Conservation (phyloP, 1,140 invertebrate genomes). For the Drosophila santomea region DNA sequence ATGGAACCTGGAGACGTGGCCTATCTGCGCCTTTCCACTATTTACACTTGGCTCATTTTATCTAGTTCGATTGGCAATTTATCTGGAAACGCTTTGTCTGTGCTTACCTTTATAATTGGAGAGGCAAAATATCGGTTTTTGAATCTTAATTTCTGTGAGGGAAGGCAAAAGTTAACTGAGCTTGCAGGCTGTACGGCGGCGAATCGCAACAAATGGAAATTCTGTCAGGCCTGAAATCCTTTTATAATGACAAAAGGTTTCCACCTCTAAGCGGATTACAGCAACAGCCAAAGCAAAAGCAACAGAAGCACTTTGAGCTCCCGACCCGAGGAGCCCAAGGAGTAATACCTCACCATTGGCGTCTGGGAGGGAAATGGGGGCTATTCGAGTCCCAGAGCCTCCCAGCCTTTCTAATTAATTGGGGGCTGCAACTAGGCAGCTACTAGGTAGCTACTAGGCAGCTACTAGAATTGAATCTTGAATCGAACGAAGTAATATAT, state of each 20-base stretch:
- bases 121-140: conserved; percentile 71
- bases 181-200: conserved; percentile 9
- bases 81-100: conserved; percentile 67
- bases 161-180: conserved; percentile 72
- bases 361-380: background rate
- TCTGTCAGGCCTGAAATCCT: conserved; percentile 81
- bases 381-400: no score
- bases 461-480: background rate
- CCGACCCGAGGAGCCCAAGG: background rate
- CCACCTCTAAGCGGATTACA: conserved; percentile 82
- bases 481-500: background rate
- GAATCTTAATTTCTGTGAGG: conserved; percentile 77
- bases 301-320: conserved; percentile 20
- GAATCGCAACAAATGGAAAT: conserved; percentile 80
- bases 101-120: conserved; percentile 58
- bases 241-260: conserved; percentile 83
- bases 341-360: conserved; percentile 23
- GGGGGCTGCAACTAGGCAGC: background rate
- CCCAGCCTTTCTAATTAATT: conserved; percentile 28
- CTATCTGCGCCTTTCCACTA: conserved; percentile 76
- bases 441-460: background rate
- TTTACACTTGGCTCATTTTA: conserved; percentile 78
- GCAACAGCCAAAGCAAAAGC: conserved; percentile 24
- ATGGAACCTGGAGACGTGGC: conserved; percentile 19
- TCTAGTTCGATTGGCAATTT: conserved; percentile 83